Conservation (phyloP, 2,113 vertebrate genomes). For the Vicugna pacos region DNA sequence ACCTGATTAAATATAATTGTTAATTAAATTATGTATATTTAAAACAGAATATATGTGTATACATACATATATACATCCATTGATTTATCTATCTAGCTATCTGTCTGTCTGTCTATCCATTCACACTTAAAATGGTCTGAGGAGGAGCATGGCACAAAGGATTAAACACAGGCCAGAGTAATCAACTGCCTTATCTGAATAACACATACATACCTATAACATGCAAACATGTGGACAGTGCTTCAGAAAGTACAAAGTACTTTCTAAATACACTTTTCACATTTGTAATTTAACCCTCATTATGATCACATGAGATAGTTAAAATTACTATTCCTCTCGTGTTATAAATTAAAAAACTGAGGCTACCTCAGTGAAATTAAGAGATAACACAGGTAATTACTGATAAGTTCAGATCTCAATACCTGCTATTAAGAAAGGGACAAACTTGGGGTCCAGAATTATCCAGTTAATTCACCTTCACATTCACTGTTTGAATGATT, state of each 20-base stretch:
- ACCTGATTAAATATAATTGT: slow-evolving; percentile 16
- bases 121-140: neutral
- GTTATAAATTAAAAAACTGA: slow-evolving; percentile 1
- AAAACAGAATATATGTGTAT: slow-evolving; percentile 14
- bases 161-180: neutral
- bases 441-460: neutral
- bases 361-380: neutral
- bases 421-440: neutral
- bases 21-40: slow-evolving; percentile 21
- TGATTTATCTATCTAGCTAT: neutral
- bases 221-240: neutral
- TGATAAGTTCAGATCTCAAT: neutral
- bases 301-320: neutral
- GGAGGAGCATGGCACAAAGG: neutral
- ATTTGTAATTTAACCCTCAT: slow-evolving; percentile 30
- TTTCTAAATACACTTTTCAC: slow-evolving; percentile 25
- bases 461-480: neutral
- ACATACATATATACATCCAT: neutral
- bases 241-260: neutral
- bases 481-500: neutral
- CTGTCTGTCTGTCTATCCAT: neutral
- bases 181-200: neutral
- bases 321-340: slow-evolving; percentile 26
- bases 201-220: neutral
- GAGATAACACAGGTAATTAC: neutral